Base-by-base conservation (phyloP, 2,888 invertebrate species). In the Epinotia brunnichana region DNA sequence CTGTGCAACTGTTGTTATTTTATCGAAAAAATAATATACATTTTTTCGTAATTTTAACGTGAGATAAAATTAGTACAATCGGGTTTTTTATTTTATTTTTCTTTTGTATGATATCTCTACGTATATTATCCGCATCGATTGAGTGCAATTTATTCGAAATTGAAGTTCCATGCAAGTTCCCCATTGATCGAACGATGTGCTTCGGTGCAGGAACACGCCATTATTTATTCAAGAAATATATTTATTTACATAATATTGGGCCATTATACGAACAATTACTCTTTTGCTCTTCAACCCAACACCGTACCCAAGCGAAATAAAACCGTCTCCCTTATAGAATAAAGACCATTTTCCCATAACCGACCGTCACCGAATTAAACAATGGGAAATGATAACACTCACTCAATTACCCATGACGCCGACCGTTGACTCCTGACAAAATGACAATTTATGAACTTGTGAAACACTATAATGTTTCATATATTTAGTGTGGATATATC, bases 371-470 rank as follows among this genome's bases (percentile, higher is more conserved):
- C 91, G 75, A 84, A 90, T 90, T 89, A 90, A 87, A 48, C 88
- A 89, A 91, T 90, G 90, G 84, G 83, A 85, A 87, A 87, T 89
- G 90, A 89, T 72, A 51, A 62, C 72, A 92, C 90, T 91, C 91
- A 92, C 92, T 89, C 87, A 79, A 78, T 87, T 87, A 90, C 88
- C 85, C 82, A 83, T 82, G 81, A 82, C 79, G 87, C 80, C 77
- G 83, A 77, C 82, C 80, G 81, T 83, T 78, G 83, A 77, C 79
- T 81, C 81, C 79, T 79, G 78, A 82, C 83, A 87, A 83, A 87
- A 84, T 85, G 85, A 86, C 79, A 82, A 84, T 80, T 62, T 83
- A 84, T 84, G 81, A 81, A 81, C 21, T 61, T 78, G 84, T 48
- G 48, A 48, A 48, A 48, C 48, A 48, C 3, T n/a, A 48, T 48